Evolutionary conservation across 1,140 invertebrate species (phyloP).

Genomic region (Pseudoatta argentina): DNA sequence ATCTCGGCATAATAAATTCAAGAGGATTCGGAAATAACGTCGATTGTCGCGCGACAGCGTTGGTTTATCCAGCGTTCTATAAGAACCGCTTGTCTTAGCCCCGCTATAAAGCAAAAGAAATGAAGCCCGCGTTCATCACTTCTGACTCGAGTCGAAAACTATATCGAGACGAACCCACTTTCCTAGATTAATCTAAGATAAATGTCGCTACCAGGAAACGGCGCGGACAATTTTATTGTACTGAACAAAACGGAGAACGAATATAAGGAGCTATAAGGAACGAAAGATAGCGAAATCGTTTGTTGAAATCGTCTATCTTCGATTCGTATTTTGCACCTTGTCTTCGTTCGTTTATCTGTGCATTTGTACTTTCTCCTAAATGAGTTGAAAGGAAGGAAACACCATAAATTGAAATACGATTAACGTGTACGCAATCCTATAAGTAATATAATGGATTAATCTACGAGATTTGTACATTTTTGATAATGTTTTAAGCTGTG

Average conservation of each 20-base stretch:
- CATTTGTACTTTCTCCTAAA: conserved; percentile 52
- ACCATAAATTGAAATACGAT: conserved; percentile 64
- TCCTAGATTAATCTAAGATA: conserved; percentile 64
- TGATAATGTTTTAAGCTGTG: no score
- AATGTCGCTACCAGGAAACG: conserved; percentile 33
- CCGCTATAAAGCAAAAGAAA: conserved; percentile 44
- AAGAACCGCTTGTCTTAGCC: conserved; percentile 22
- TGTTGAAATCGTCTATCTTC: conserved; percentile 19
- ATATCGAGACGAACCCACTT: conserved; percentile 49
- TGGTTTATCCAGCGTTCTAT: conserved; percentile 5
- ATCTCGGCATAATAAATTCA: conserved; percentile 23
- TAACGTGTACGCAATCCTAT: conserved; percentile 23
- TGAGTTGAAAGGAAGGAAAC: conserved; percentile 44
- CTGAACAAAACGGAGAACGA: conserved; percentile 14
- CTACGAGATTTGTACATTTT: no score
- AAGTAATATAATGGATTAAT: no score
- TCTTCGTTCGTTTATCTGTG: background rate
- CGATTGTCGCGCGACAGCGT: background rate
- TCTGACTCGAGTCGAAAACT: conserved; percentile 54
- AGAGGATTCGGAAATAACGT: conserved; percentile 38
- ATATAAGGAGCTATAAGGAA: background rate
- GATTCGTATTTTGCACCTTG: conserved; percentile 10
- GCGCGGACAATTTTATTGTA: conserved; percentile 47
- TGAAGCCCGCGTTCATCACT: conserved; percentile 35
- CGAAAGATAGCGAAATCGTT: conserved; percentile 15